Base-by-base conservation (phyloP, 2,888 invertebrate genomes). In the Caenorhabditis sulstoni region DNA sequence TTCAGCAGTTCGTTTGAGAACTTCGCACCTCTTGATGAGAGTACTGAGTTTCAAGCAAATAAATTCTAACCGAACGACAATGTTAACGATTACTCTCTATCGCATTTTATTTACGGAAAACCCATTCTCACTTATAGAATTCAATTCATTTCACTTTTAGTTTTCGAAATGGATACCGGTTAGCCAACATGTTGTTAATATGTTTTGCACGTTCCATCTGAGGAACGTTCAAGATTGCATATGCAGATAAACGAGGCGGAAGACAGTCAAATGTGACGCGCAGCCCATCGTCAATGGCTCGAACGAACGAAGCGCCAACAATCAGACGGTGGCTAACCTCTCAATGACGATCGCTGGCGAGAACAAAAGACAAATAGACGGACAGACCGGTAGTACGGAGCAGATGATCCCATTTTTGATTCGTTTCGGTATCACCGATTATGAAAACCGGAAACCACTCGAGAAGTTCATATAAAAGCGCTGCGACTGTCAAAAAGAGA, bases 361-460 rank as follows among this genome's bases (percentile, higher is more conserved):
- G 61, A 66, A 75, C 67, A 67, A 52, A 61, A 57, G 39, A 37
- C 64, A 68, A 76, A 76, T 41, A 76, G 62, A 57, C 16, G 39
- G 58, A 52, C 18, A 47, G 49, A 66, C 76, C 76, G 76, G 76
- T 68, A 76, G 57, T 57, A 35, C 50, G 47, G 58, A 76, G 62
- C 62, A 68, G 76, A 68, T 76, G 68, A 76, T 76, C 68, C 52
- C 49, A 29, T 75, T 66, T 61, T 52, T 37, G 66, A 66, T 47
- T 53, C 47, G 59, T 66, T 66, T 74, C 47, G 55, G 55, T 74
- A 66, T 74, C 66, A 74, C 9, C 45, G 53, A 66, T 53, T 61
- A 66, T 53, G 59, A 35, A 66, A 74, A 64, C 74, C 59, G 74
- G 59, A 74, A 59, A 50, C 59, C 74, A 20, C 59, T 74, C 20